A percentile compares a stretch with the other conserved stretches of the same genome.
Evolutionary conservation across 2,888 invertebrate species (phyloP).

Genomic region (Drosophila differens): DNA sequence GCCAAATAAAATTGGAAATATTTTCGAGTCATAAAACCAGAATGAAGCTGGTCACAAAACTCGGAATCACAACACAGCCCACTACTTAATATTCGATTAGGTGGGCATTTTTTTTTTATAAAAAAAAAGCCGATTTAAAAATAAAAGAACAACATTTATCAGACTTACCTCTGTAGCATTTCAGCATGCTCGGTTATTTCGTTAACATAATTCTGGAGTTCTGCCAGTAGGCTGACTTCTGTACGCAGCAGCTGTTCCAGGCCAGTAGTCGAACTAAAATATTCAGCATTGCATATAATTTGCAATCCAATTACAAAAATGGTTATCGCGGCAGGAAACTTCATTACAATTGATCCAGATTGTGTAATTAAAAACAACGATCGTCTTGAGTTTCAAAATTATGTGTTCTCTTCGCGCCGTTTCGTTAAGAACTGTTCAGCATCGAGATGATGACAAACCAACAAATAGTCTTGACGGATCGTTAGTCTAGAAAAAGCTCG

Average conservation of each 20-base stretch:
- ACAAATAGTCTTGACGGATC: conserved; percentile 19
- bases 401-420: conserved; percentile 55
- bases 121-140: no score
- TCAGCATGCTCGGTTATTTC: conserved; percentile 74
- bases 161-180: conserved; percentile 69
- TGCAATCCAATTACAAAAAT: conserved; percentile 31
- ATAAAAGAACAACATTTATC: neutral
- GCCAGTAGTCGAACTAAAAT: conserved; percentile 77
- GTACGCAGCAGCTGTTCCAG: conserved; percentile 79
- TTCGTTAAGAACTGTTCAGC: conserved; percentile 60
- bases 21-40: conserved; percentile 21
- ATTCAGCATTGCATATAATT: conserved; percentile 62
- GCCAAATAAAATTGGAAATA: conserved; percentile 22
- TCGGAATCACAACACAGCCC: neutral
- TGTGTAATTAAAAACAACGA: neutral
- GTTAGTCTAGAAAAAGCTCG: conserved; percentile 55
- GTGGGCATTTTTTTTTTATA: no score
- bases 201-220: conserved; percentile 79
- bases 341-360: conserved; percentile 20
- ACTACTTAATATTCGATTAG: conserved; percentile 25
- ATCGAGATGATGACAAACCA: conserved; percentile 16
- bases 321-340: conserved; percentile 1
- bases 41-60: conserved; percentile 4
- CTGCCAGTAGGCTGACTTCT: conserved; percentile 70
- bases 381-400: conserved; percentile 6